Evolutionary conservation across 2,888 invertebrate genomes (phyloP), one percentile per base, ranked within the genome.

Genomic region (Erebia palarica): DNA sequence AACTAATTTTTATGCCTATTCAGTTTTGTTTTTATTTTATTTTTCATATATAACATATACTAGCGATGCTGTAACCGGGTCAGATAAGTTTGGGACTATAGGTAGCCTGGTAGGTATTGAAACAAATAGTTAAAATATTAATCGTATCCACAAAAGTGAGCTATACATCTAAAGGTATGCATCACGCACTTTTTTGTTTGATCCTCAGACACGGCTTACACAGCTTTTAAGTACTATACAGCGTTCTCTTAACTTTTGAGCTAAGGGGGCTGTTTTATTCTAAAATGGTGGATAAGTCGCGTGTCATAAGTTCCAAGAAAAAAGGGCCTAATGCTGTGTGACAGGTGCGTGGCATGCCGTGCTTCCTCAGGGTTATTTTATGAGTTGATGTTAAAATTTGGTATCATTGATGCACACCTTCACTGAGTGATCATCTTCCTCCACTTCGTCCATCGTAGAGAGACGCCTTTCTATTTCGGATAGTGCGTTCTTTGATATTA

Each of bases 401-500:
- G 94, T 93, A 84, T 92, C 92, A 78, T 83, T 86, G 80, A 88
- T 83, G 87, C 92, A 90, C 87, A 93, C 93, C 94, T 94, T 94
- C 76, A 86, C 75, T 55, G 88, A 86, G 72, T 95, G 94, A 79
- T 96, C 96, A 78, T 96, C 96, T 86, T 97, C 97, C 77, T 97
- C 97, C 75, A 96, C 97, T 87, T 98, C 97, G 75, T 95, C 95
- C 97, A 97, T 97, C 49, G 96, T 97, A 36, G 97, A 97, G 58
- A 98, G 92, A 75, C 97, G 94, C 80, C 95, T 93, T 78, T 95
- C 95, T 47, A 93, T 89, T 79, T 94, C 94, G 1, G 93, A 90
- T 84, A 94, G 94, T 79, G 95, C 95, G 76, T 95, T 96, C 86
- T 96, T 96, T 74, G 95, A 95, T 64, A 94, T 94, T 71, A 95